Base-by-base conservation (phyloP, 2,888 invertebrate genomes). In the Drosophila recens region DNA sequence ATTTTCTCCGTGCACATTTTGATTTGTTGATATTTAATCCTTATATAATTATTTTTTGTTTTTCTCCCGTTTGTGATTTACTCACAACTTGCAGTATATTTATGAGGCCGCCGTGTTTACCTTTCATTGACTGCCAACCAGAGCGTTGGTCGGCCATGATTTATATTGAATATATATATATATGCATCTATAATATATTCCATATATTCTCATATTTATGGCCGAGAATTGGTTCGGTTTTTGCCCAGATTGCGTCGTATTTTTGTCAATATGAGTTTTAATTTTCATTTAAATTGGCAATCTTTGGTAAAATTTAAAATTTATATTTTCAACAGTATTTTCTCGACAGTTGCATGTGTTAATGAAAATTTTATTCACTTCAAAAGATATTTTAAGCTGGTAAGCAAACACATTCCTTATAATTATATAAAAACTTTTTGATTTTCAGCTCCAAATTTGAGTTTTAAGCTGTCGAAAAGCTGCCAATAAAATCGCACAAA, bases 11-110 rank as follows among this genome's bases (percentile, higher is more conserved):
- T 17, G n/a, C 49, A 42, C 46, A 48, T 51, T 70, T 75, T 67
- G 75, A 84, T 72, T 76, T 75, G 67, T 70, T 51, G 59, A 62
- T 70, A 68, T 85, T 88, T 58, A 72, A 85, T 68, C 72, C 65
- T 57, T 67, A 67, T 40, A 63, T 65, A 67, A 53, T 49, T 68
- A 62, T 80, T 65, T 56, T 62, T 48, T 13, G 15, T 23, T 54
- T 30, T 61, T 36, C 49, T 13, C 36, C 46, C 43, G 33, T 51
- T 57, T 45, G 45, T 67, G 73, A 79, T 86, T 78, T 82, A 82
- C 73, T 52, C 52, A 57, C 63, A 61, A 52, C 3, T 36, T 40
- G 34, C 23, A 40, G 62, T 38, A 48, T 54, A 72, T 72, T 75
- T 76, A 75, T 75, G 59, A 33, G 58, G 46, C 53, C 11, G 56